Percentiles rank a stretch among this genome's conserved stretches.
phyloP scores from a whole-genome alignment of 2,113 vertebrate species.

The Larimichthys polyactis region DNA sequence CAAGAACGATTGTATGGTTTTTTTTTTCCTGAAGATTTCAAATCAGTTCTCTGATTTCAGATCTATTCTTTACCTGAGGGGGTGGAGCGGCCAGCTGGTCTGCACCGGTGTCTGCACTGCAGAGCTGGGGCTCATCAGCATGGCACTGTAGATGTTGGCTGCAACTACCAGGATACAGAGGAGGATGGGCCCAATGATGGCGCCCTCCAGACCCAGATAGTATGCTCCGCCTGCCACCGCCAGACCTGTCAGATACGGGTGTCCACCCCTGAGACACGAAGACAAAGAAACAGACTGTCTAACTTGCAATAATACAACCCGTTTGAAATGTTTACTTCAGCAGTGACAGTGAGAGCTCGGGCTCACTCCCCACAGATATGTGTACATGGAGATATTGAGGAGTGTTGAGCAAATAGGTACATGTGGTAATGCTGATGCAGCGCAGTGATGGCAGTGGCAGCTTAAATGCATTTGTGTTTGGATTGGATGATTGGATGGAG shows the following conservation, averaged over 20 bases:
- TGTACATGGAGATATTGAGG: no score
- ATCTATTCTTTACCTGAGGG: slow-evolving; percentile 83
- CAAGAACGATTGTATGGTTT: not conserved
- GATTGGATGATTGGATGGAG: no score
- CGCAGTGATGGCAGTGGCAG: no score
- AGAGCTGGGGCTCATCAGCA: slow-evolving; percentile 96
- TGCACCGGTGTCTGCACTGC: slow-evolving; percentile 90
- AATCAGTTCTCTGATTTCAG: not conserved
- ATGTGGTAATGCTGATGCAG: no score
- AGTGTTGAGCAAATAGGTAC: no score
- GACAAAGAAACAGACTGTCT: not conserved
- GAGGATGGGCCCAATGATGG: slow-evolving; percentile 98
- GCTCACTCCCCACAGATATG: no score
- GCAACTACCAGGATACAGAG: slow-evolving; percentile 98
- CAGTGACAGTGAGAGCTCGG: no score
- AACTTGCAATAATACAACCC: not conserved
- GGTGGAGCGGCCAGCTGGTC: slow-evolving; percentile 85
- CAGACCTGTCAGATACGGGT: slow-evolving; percentile 96
- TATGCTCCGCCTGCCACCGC: slow-evolving; percentile 97
- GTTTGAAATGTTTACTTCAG: not conserved
- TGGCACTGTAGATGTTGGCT: slow-evolving; percentile 98
- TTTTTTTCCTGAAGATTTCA: no score
- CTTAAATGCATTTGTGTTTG: no score
- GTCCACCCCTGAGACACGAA: slow-evolving; percentile 88
- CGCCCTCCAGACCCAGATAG: slow-evolving; percentile 96